Conservation (phyloP, 2,888 invertebrate species). For the Stratiomys singularior region DNA sequence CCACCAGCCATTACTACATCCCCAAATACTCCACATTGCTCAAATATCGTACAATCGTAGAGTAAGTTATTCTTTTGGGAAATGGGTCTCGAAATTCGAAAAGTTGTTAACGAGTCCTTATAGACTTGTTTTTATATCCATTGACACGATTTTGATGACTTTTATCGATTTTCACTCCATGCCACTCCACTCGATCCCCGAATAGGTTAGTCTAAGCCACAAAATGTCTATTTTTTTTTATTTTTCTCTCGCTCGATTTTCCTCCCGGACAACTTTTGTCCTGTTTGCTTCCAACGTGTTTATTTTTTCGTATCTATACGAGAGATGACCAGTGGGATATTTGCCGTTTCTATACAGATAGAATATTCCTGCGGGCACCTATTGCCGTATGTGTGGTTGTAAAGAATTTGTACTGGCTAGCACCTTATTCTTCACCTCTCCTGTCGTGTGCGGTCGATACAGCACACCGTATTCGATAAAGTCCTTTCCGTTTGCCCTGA, state of each 20-base stretch:
- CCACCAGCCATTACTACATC: too few species aligned
- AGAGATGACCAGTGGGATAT: slow-evolving; percentile 41
- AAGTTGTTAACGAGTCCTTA: slow-evolving; percentile 50
- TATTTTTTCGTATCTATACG: not conserved
- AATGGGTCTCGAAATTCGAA: slow-evolving; percentile 30
- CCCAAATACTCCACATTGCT: too few species aligned
- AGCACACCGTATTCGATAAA: too few species aligned
- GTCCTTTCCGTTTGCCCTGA: too few species aligned
- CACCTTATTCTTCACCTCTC: not conserved
- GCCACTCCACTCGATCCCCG: not conserved
- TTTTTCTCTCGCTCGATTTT: not conserved
- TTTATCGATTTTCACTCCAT: slow-evolving; percentile 48
- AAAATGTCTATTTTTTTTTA: not conserved
- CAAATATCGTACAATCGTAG: too few species aligned
- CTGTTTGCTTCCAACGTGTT: not conserved
- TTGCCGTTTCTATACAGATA: not conserved
- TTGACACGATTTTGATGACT: slow-evolving; percentile 51
- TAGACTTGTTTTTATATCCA: slow-evolving; percentile 50
- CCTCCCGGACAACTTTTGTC: not conserved
- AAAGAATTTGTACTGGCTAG: not conserved
- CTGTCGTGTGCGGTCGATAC: too few species aligned
- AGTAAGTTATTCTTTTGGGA: slow-evolving; percentile 37
- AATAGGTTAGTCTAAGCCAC: not conserved
- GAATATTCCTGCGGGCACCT: not conserved
- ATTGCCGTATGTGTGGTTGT: not conserved